phyloP scores from a whole-genome alignment of 2,797 vertebrate genomes.

The Diceros bicornis region DNA sequence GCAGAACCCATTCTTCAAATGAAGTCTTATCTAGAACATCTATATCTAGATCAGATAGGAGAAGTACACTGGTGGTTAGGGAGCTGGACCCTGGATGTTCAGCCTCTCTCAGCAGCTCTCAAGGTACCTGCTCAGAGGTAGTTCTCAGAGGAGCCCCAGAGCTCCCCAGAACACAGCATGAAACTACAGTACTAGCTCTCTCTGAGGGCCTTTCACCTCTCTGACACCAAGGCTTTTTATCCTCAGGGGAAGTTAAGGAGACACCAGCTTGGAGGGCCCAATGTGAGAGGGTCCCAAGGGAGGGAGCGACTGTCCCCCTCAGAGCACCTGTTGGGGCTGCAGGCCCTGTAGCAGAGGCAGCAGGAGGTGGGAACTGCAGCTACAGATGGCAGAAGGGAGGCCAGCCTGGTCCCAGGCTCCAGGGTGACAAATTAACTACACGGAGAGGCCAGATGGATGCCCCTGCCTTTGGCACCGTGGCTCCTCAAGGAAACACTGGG shows the following conservation, averaged over 20 bases:
- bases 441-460: conserved; percentile 79
- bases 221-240: background rate
- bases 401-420: conserved; percentile 31
- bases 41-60: background rate
- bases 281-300: background rate
- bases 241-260: background rate
- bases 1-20: background rate
- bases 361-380: background rate
- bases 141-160: background rate
- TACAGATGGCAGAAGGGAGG: conserved; percentile 64
- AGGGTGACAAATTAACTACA: conserved; percentile 78
- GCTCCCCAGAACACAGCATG: background rate
- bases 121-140: no score
- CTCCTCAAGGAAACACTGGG: conserved; percentile 78
- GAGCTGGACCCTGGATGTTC: background rate
- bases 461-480: conserved; percentile 72
- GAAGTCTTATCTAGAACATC: background rate
- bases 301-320: background rate
- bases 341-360: background rate
- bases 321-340: background rate
- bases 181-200: background rate
- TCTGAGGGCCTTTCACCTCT: background rate
- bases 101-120: background rate
- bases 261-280: background rate
- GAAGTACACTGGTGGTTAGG: background rate